Base-by-base conservation (phyloP, 1,140 invertebrate genomes). In the Zaprionus davidi region DNA sequence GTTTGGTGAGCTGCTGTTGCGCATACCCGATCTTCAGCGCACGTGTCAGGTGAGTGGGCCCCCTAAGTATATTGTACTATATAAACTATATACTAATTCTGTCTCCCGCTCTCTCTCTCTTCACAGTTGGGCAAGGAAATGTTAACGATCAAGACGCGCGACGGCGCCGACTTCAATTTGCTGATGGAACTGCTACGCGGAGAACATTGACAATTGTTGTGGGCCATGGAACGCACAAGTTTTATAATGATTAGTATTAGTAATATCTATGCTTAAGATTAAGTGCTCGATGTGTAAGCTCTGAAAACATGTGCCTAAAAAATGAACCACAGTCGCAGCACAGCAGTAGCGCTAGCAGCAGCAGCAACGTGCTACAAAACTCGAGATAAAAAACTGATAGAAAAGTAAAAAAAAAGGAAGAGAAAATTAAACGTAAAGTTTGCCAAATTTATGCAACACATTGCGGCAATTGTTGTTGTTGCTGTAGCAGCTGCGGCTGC, bases 181-280 rank as follows among this genome's bases (percentile, higher is more conserved):
- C 94, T 99, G 63, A 98, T 99, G 96, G 98, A 99, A 94, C 94
- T 99, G 46, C 93, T 99, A 46, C 95, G 98, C 92, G 98, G 97
- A 80, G 97, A 98, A 93, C 97, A 98, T 93, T 98, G 92, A 93
- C 92, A 91, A 85, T 74, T 84, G 65, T 13, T 41, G 73, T n/a
- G 51, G 74, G 62, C 38, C 72, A 67, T 34, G 63, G 31, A 53
- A 71, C 57, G 63, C 57, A 76, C 64, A 69, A 81, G 71, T 76
- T 88, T 90, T 84, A 87, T 80, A 85, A 26, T 81, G 71, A 64
- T 78, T 90, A 88, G 85, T 88, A 88, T 90, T 90, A 81, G 81
- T 67, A 73, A 71, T 76, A 71, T 69, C 77, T 88, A 73, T 87
- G 70, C 71, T 13, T 73, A 90, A 72, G 15, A 0, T 55, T 84